These are phyloP conservation scores for Agrypnia vestita DNA, from an alignment of 1,140 invertebrate species.

Conservation along the genomic window DNA sequence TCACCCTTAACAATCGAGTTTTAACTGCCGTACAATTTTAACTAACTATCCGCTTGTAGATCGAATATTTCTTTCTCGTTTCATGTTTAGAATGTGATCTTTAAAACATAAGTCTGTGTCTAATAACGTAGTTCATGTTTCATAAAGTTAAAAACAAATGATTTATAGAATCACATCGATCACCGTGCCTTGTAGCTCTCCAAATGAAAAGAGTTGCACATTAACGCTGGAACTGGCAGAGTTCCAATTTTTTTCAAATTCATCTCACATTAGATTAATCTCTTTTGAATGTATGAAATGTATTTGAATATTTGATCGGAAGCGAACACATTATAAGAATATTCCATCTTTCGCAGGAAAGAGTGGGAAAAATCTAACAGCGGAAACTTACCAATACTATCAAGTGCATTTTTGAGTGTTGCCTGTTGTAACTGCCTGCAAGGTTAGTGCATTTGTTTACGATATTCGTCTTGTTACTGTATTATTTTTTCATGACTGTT, in stretches of 20 bases:
- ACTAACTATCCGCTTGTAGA: conserved; percentile 1
- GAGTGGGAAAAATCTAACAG: conserved; percentile 53
- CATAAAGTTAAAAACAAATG: not conserved
- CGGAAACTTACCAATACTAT: conserved; percentile 50
- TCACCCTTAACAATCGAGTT: conserved; percentile 12
- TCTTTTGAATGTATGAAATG: conserved; percentile 34
- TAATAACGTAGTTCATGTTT: conserved; percentile 29
- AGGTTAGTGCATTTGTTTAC: conserved; percentile 58
- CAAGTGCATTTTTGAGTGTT: conserved; percentile 58
- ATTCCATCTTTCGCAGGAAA: conserved; percentile 58
- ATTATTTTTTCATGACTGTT: not conserved
- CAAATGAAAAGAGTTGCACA: conserved; percentile 37
- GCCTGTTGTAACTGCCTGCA: conserved; percentile 57
- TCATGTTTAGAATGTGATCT: conserved; percentile 27
- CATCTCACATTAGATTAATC: conserved; percentile 42
- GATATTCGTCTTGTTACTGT: not conserved
- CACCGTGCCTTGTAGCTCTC: conserved; percentile 18
- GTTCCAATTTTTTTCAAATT: conserved; percentile 33
- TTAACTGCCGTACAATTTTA: not conserved
- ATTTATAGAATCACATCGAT: conserved; percentile 13
- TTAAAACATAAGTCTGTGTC: conserved; percentile 13
- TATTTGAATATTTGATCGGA: conserved; percentile 31
- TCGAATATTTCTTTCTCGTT: conserved; percentile 14
- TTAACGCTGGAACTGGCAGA: conserved; percentile 32
- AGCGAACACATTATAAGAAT: conserved; percentile 19